phyloP scores from a whole-genome alignment of 92 coral and sea anemone species.

The Paramuricea clavata region DNA sequence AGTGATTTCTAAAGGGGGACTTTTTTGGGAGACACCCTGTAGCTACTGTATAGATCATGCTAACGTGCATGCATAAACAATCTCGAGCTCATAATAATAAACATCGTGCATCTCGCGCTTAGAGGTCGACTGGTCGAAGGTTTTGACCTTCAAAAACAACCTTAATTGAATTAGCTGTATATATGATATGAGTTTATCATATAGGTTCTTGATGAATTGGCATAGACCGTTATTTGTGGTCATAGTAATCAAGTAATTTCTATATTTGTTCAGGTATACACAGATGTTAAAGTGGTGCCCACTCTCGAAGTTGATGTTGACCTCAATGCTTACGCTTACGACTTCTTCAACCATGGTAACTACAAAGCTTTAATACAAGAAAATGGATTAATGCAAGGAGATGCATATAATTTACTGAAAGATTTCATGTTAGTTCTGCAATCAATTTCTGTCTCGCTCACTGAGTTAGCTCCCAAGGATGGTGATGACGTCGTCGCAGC shows the following conservation, averaged over 20 bases:
- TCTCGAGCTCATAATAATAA: no score
- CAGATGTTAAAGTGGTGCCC: conserved; percentile 75
- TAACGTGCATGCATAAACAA: no score
- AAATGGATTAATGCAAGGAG: conserved; percentile 70
- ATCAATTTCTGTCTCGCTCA: conserved; percentile 53
- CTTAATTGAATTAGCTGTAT: no score
- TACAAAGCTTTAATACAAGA: conserved; percentile 44
- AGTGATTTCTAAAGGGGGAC: no score
- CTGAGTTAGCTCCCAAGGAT: conserved; percentile 44
- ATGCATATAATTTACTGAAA: conserved; percentile 57
- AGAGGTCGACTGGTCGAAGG: no score
- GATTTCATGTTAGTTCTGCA: conserved; percentile 68
- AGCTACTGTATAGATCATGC: no score
- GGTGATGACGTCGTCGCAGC: conserved; percentile 64
- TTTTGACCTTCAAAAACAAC: no score
- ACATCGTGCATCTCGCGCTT: no score
- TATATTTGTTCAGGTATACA: conserved; percentile 65
- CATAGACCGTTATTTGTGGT: no score
- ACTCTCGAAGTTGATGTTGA: conserved; percentile 35
- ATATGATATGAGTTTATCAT: no score
- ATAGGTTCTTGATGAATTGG: no score
- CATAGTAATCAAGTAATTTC: not conserved
- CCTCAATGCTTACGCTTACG: conserved; percentile 78
- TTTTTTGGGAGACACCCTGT: no score
- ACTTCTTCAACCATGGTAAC: conserved; percentile 80